Evolutionary conservation across 1,140 invertebrate genomes (phyloP).

Genomic region (Aphaenogaster floridana): DNA sequence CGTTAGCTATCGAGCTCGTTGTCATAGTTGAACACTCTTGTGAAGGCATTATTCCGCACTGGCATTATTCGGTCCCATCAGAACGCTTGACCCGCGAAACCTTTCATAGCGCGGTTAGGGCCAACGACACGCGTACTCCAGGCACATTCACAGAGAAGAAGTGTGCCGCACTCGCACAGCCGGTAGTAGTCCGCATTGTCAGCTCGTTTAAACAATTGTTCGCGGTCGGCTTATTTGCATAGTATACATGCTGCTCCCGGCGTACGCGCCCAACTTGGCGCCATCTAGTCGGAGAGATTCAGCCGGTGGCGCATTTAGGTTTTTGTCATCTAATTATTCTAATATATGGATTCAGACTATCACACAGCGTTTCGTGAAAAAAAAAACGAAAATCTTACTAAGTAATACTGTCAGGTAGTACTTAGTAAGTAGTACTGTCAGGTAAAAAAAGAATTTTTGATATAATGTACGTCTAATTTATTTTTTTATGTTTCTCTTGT

Average conservation of each 20-base stretch:
- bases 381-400: neutral
- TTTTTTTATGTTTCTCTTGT: neutral
- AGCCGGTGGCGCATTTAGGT: conserved; percentile 14
- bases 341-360: neutral
- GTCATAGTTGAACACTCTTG: conserved; percentile 48
- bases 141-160: conserved; percentile 21
- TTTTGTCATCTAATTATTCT: conserved; percentile 17
- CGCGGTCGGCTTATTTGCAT: conserved; percentile 54
- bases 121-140: conserved; percentile 69
- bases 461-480: neutral
- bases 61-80: conserved; percentile 63
- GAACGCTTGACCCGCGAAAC: conserved; percentile 69
- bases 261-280: conserved; percentile 38
- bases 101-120: conserved; percentile 65
- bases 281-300: conserved; percentile 56
- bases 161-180: conserved; percentile 20
- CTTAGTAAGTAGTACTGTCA: neutral
- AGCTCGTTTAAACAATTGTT: conserved; percentile 75
- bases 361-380: neutral
- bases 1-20: neutral
- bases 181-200: conserved; percentile 66
- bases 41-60: conserved; percentile 22
- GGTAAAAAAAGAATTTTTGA: neutral
- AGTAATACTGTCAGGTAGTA: neutral
- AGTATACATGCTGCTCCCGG: conserved; percentile 39